Evolutionary conservation across 1,140 invertebrate genomes (phyloP).

Genomic region (Metopolophium dirhodum): DNA sequence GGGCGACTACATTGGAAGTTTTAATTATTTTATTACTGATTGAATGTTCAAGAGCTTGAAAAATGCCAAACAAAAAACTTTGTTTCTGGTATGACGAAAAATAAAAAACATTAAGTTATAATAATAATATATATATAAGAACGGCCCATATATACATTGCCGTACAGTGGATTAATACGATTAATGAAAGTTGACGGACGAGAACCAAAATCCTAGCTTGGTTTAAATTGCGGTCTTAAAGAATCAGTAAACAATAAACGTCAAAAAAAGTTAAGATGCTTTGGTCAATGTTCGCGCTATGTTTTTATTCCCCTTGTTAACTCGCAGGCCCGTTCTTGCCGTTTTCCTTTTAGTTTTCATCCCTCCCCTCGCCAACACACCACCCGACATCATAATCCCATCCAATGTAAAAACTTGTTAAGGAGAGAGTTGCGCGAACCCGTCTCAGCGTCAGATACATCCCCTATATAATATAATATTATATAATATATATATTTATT

Average conservation of each 20-base stretch:
- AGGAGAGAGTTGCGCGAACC: background rate
- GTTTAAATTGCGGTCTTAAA: background rate
- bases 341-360: conserved; percentile 18
- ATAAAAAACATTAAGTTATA: background rate
- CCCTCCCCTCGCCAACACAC: background rate
- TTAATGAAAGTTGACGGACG: background rate
- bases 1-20: background rate
- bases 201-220: background rate
- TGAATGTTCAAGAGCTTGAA: background rate
- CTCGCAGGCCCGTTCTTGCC: background rate
- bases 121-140: background rate
- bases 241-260: conserved; percentile 17
- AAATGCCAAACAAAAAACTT: background rate
- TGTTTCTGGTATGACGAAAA: background rate
- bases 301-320: background rate
- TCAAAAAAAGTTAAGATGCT: conserved; percentile 12
- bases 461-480: background rate
- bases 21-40: background rate
- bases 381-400: conserved; percentile 5
- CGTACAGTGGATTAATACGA: background rate
- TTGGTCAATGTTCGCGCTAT: background rate
- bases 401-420: conserved; percentile 43
- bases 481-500: background rate
- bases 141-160: background rate
- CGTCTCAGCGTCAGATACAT: background rate